phyloP scores from a whole-genome alignment of 1,140 invertebrate genomes.

The Conus ventricosus region DNA sequence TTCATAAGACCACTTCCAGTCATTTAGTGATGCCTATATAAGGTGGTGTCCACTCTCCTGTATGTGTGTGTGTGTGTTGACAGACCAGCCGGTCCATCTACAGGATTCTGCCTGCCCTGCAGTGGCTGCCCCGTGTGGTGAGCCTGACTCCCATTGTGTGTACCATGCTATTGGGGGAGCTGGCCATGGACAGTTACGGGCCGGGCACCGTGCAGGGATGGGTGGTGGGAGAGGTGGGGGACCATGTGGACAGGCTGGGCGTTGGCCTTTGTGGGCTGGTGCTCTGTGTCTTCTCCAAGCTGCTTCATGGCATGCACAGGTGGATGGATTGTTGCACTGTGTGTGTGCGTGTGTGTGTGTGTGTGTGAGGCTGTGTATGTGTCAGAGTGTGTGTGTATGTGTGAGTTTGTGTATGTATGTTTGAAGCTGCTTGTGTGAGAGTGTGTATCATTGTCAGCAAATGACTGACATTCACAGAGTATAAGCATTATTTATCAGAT shows the following conservation, averaged over 20 bases:
- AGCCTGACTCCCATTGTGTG: constrained; percentile 23
- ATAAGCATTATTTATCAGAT: too few relatives aligned
- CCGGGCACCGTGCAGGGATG: not conserved
- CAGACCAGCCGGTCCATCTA: too few relatives aligned
- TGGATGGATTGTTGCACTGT: not conserved
- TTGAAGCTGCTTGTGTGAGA: too few relatives aligned
- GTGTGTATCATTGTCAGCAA: too few relatives aligned
- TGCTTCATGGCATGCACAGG: constrained; percentile 44
- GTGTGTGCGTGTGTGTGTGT: too few relatives aligned
- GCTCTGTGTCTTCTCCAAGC: constrained; percentile 36
- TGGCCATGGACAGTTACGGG: constrained; percentile 7
- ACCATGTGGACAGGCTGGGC: not conserved
- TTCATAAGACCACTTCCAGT: too few relatives aligned
- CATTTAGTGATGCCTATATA: too few relatives aligned
- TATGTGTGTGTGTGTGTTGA: too few relatives aligned
- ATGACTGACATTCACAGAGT: too few relatives aligned
- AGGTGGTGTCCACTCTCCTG: too few relatives aligned
- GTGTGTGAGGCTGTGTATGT: not conserved
- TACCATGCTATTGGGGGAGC: not conserved
- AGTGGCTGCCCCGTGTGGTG: not conserved
- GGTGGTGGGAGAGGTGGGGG: constrained; percentile 11
- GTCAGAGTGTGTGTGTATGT: too few relatives aligned
- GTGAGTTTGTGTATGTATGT: too few relatives aligned
- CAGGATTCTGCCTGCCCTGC: not conserved
- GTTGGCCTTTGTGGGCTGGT: constrained; percentile 20